phyloP scores from a whole-genome alignment of 2,113 vertebrate species.

The Stegostoma tigrinum region DNA sequence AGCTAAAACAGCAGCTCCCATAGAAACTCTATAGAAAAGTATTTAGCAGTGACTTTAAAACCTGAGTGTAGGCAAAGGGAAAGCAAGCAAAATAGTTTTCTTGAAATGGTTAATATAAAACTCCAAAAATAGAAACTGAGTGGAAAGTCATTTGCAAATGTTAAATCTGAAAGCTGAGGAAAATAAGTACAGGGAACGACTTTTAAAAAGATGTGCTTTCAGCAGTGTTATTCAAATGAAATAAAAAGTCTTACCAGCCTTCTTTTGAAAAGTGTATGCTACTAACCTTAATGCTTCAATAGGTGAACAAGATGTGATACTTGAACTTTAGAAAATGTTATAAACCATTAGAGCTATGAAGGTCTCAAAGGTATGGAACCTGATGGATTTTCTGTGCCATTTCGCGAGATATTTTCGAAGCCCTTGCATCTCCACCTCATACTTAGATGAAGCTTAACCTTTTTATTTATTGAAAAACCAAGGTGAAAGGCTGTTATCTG shows the following conservation, averaged over 20 bases:
- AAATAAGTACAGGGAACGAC: background rate
- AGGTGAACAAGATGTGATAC: background rate
- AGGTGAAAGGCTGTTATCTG: background rate
- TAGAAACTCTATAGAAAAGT: background rate
- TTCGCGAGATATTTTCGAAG: background rate
- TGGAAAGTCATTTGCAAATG: background rate
- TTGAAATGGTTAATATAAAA: background rate
- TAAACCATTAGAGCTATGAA: background rate
- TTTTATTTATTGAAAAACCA: constrained; percentile 12
- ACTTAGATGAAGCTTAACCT: background rate
- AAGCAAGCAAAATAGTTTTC: background rate
- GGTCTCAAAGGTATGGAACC: background rate
- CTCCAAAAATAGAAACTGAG: background rate
- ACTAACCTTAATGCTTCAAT: background rate
- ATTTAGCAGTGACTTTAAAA: background rate
- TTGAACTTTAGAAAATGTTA: constrained; percentile 29
- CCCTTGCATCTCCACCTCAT: background rate
- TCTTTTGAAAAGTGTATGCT: background rate
- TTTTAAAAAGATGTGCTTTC: background rate
- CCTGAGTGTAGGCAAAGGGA: background rate
- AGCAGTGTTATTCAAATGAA: background rate
- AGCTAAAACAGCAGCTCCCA: background rate
- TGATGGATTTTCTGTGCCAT: background rate
- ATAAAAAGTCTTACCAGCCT: background rate
- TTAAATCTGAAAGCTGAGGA: background rate